Conservation (phyloP, 2,888 invertebrate genomes). For the Odontocerum albicorne region DNA sequence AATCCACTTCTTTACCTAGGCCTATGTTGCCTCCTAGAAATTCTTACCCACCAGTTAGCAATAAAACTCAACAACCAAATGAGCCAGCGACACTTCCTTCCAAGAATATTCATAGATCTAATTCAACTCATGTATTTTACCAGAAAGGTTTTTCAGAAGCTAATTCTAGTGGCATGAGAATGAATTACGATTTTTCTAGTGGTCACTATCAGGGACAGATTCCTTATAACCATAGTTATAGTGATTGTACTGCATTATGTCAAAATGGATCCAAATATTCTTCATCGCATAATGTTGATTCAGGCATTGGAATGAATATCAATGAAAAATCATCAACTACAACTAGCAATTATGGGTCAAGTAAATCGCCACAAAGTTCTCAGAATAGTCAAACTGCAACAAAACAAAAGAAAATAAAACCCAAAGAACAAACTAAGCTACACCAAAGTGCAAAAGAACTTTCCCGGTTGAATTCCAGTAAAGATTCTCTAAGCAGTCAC, state of each 20-base stretch:
- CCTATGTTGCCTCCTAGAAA: conserved; percentile 63
- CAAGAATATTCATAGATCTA: conserved; percentile 63
- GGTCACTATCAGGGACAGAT: conserved; percentile 11
- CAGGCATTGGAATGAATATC: conserved; percentile 21
- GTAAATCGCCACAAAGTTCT: conserved; percentile 21
- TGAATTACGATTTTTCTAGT: conserved; percentile 2
- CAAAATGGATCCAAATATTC: conserved; percentile 30
- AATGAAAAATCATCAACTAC: conserved; percentile 39
- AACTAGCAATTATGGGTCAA: conserved; percentile 38
- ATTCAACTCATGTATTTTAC: conserved; percentile 62
- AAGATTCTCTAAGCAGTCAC: conserved; percentile 56
- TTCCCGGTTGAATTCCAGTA: conserved; percentile 52
- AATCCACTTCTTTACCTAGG: conserved; percentile 57
- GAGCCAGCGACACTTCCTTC: conserved; percentile 55
- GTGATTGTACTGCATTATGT: conserved; percentile 28
- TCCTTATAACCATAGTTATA: conserved; percentile 32
- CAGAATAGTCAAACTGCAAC: conserved; percentile 54
- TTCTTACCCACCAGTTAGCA: conserved; percentile 63
- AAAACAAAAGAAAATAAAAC: conserved; percentile 53
- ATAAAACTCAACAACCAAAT: conserved; percentile 52
- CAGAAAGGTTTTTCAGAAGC: conserved; percentile 42
- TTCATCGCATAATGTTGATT: conserved; percentile 23
- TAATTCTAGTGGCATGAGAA: conserved; percentile 3
- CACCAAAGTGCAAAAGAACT: conserved; percentile 49
- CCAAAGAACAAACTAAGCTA: conserved; percentile 51